These are phyloP conservation scores for Brachylomia viminalis DNA, from an alignment of 2,888 invertebrate species.

Conservation along the genomic window DNA sequence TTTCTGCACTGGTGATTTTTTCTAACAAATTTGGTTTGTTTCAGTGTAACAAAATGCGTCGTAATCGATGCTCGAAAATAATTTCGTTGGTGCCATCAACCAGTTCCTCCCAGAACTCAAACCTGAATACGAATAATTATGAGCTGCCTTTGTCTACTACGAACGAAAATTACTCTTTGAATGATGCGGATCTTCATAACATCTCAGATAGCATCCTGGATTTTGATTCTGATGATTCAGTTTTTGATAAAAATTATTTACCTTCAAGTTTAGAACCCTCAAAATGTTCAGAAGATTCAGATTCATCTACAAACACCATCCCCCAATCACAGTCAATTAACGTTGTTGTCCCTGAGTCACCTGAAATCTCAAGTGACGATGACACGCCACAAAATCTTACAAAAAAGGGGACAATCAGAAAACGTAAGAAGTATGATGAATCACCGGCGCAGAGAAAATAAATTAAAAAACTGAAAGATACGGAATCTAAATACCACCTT, in stretches of 20 bases:
- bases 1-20: background rate
- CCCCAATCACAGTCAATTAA: background rate
- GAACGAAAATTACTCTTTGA: slow-evolving; percentile 5
- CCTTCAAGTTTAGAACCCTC: slow-evolving; percentile 1
- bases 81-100: slow-evolving; percentile 1
- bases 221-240: slow-evolving; percentile 8
- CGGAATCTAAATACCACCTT: slow-evolving; percentile 9
- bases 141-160: background rate
- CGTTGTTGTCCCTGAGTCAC: background rate
- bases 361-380: slow-evolving; percentile 3
- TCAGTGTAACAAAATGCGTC: slow-evolving; percentile 1
- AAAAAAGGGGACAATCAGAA: slow-evolving; percentile 1
- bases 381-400: no score
- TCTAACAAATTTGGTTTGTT: background rate
- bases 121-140: background rate
- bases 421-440: slow-evolving; percentile 11
- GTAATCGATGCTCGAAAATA: background rate
- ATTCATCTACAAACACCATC: slow-evolving; percentile 10
- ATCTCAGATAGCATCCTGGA: background rate
- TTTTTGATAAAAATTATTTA: slow-evolving; percentile 4
- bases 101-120: background rate
- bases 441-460: slow-evolving; percentile 2
- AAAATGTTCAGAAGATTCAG: slow-evolving; percentile 3
- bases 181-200: slow-evolving; percentile 4
- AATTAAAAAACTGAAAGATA: slow-evolving; percentile 8